phyloP scores from a whole-genome alignment of 1,140 invertebrate species.

The Sinonovacula constricta region DNA sequence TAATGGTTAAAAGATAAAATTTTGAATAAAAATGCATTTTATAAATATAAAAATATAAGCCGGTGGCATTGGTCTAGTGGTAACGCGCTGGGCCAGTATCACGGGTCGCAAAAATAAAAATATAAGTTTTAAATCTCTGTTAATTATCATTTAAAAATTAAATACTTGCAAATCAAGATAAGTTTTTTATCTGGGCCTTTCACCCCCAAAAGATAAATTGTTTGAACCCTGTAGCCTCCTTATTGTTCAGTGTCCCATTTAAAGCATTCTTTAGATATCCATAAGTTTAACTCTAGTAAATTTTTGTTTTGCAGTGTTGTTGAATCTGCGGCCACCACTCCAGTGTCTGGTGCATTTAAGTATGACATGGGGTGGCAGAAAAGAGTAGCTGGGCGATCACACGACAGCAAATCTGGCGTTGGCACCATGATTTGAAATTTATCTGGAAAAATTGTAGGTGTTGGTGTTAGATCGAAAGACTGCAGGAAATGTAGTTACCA shows the following conservation, averaged over 20 bases:
- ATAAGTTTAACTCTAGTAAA: conserved; percentile 1
- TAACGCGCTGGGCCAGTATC: background rate
- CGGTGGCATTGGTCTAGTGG: background rate
- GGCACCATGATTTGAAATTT: conserved; percentile 35
- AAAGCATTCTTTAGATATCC: background rate
- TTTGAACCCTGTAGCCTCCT: background rate
- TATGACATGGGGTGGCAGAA: conserved; percentile 49
- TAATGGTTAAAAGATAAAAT: background rate
- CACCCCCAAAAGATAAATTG: background rate
- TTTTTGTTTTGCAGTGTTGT: background rate
- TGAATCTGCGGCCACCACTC: background rate
- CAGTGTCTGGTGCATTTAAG: conserved; percentile 4
- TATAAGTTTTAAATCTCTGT: background rate
- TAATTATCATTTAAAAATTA: conserved; percentile 1
- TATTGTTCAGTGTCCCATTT: conserved; percentile 1
- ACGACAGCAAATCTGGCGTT: conserved; percentile 35
- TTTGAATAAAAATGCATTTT: conserved; percentile 1
- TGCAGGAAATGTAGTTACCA: conserved; percentile 22
- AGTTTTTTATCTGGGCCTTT: background rate
- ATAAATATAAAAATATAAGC: conserved; percentile 1
- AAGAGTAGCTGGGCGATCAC: conserved; percentile 1
- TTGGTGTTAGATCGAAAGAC: conserved; percentile 14
- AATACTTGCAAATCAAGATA: conserved; percentile 1
- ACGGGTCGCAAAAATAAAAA: background rate
- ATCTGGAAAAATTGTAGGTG: conserved; percentile 11